Evolutionary conservation across 2,113 vertebrate species (phyloP), one percentile per base, ranked within the genome.

Genomic region (Takifugu bimaculatus): DNA sequence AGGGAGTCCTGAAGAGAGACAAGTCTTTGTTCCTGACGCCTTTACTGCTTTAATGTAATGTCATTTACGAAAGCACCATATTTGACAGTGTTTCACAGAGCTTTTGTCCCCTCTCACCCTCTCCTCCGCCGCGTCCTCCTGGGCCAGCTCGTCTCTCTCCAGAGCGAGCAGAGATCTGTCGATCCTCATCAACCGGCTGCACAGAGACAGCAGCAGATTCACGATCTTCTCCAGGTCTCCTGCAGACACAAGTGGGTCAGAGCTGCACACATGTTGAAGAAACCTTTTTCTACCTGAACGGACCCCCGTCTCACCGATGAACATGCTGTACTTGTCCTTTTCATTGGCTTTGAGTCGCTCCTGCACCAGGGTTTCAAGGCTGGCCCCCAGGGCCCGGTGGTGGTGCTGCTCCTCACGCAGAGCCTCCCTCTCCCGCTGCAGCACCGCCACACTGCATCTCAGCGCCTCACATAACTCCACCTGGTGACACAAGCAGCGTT

Each of bases 271-370:
- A 20, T 20, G 20, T 20, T 20, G 20, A 20, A 20, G 20, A 20
- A 20, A 11, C 35, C 4, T 10, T 10, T 10, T 11, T 11, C 35
- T 4, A 11, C 35, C 7, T 0, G 2, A 11, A 11, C 35, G 1
- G 9, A 2, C 35, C 1, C 7, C 35, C 35, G 49, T 28, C 50
- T 6, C 78, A 89, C 87, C 96, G 0, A 98, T 92, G 85, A 98
- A 98, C 92, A 97, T 93, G 89, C 82, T 92, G 90, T 95, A 99
- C 85, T 99, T 99, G 78, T 98, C 95, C 73, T 86, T 91, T 89
- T 99, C 95, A 0, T 95, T 97, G 53, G 93, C 80, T 77, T 93
- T 97, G 86, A 97, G 98, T 11, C 76, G 82, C 2, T 90, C 78
- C 59, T 92, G 89, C 62, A 98, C 91, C 78, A 94, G 57, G 1